Evolutionary conservation across 2,113 vertebrate species (phyloP), one percentile per base, ranked within the genome.

Genomic region (Vimba vimba): DNA sequence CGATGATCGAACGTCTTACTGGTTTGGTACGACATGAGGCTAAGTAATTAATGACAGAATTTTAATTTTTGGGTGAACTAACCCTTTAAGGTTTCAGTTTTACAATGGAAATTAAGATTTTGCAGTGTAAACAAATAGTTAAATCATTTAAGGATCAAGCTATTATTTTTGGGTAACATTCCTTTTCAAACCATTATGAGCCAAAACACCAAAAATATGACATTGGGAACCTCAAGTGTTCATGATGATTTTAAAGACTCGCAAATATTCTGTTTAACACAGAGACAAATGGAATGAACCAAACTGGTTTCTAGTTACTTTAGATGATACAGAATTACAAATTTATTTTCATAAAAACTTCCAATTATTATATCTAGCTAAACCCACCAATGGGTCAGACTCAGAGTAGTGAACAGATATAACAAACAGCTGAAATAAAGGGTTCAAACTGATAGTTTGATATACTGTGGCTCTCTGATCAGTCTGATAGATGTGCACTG

Each of bases 401-500:
- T 15, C 4, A 50, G 19, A 57, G 33, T 39, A 2, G 23, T 45
- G 13, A 57, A 55, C 2, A 9, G 4, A 10, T 13, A 79, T 0
- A 36, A 21, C 25, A 27, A 73, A 50, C 6, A 0, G n/a, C 25
- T 76, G 36, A 55, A 59, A n/a, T 73, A 33, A 66, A 27, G 7
- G 19, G 19, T 69, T 55, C 12, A 39, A 79, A 71, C 13, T 66
- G 27, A 36, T 17, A 60, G 12, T 75, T 68, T 57, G 21, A 77
- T 23, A 2, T 47, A 47, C 45, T 12, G 0, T 6, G 11, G 36
- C 11, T 79, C 33, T 69, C 39, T 79, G 79, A 83, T 64, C 39
- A 60, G 55, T 82, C 21, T 50, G 55, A 43, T 39, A 57, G 19
- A 62, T 77, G 78, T 62, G 78, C 45, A n/a, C 62, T 52, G 47